These are phyloP conservation scores for Ceuthmochares aereus DNA, from an alignment of 2,113 vertebrate species.

Conservation along the genomic window DNA sequence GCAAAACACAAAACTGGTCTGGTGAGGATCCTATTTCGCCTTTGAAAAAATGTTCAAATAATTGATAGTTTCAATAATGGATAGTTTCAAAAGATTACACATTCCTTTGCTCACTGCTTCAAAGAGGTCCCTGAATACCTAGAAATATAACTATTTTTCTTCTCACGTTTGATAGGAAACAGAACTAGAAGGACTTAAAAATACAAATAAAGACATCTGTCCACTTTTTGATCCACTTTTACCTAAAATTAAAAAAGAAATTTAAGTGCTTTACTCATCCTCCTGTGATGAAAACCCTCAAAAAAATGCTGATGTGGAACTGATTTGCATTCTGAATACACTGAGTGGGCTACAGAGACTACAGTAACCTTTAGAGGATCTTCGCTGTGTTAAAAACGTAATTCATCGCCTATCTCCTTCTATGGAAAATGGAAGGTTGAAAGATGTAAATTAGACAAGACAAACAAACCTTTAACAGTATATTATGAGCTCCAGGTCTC, in stretches of 20 bases:
- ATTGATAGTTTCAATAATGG: constrained; percentile 46
- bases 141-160: constrained; percentile 31
- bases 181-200: constrained; percentile 33
- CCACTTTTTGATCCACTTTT: constrained; percentile 46
- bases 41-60: constrained; percentile 56
- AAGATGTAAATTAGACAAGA: constrained; percentile 38
- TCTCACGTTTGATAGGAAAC: constrained; percentile 28
- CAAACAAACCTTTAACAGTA: constrained; percentile 25
- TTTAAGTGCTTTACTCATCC: not conserved
- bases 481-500: not conserved
- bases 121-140: constrained; percentile 39
- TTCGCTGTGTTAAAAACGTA: not conserved
- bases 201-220: constrained; percentile 43
- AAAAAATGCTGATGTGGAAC: constrained; percentile 36
- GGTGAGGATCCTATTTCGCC: constrained; percentile 23
- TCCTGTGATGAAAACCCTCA: constrained; percentile 19
- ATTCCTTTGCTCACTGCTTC: constrained; percentile 48
- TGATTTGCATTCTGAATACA: constrained; percentile 34
- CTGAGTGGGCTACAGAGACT: constrained; percentile 34
- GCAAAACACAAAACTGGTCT: not conserved
- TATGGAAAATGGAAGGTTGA: constrained; percentile 27
- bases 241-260: constrained; percentile 37
- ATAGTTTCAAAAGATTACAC: constrained; percentile 38
- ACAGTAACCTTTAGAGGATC: constrained; percentile 43
- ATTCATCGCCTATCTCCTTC: not conserved